These are phyloP conservation scores for Dufourea novaeangliae DNA, from an alignment of 1,140 invertebrate genomes.

Conservation along the genomic window DNA sequence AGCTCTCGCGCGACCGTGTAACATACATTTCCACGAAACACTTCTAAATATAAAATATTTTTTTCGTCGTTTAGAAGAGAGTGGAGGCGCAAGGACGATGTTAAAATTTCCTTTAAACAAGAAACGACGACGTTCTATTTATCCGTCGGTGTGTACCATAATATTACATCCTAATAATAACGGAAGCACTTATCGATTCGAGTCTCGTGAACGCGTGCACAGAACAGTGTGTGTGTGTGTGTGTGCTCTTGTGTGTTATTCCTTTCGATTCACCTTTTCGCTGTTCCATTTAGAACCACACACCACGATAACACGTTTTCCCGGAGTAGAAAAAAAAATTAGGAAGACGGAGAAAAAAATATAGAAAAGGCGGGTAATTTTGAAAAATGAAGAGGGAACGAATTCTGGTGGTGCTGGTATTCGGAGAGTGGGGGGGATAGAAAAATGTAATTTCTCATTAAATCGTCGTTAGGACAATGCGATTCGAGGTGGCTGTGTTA, in stretches of 20 bases:
- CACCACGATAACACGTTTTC: neutral
- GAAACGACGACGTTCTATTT: conserved; percentile 30
- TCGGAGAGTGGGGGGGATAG: neutral
- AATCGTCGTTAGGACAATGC: conserved; percentile 73
- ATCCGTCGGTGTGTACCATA: conserved; percentile 30
- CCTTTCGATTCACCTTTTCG: conserved; percentile 7
- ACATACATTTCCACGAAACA: conserved; percentile 26
- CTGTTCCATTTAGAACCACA: conserved; percentile 7
- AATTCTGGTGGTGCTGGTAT: too few relatives aligned
- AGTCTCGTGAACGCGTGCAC: conserved; percentile 50
- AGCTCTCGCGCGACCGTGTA: neutral
- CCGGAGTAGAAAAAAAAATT: neutral
- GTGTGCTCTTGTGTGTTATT: conserved; percentile 29
- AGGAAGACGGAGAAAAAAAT: neutral
- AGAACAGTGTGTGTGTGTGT: conserved; percentile 30
- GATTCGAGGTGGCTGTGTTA: conserved; percentile 74
- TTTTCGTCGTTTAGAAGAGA: neutral
- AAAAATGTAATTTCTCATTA: conserved; percentile 68
- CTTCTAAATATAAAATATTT: conserved; percentile 22
- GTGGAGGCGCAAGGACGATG: neutral
- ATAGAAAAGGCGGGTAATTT: neutral
- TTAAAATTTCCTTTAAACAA: conserved; percentile 42
- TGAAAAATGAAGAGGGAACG: neutral
- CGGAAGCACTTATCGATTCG: conserved; percentile 62
- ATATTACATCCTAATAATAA: conserved; percentile 57